Conservation (phyloP, 2,113 vertebrate genomes). For the Raja brachyura region DNA sequence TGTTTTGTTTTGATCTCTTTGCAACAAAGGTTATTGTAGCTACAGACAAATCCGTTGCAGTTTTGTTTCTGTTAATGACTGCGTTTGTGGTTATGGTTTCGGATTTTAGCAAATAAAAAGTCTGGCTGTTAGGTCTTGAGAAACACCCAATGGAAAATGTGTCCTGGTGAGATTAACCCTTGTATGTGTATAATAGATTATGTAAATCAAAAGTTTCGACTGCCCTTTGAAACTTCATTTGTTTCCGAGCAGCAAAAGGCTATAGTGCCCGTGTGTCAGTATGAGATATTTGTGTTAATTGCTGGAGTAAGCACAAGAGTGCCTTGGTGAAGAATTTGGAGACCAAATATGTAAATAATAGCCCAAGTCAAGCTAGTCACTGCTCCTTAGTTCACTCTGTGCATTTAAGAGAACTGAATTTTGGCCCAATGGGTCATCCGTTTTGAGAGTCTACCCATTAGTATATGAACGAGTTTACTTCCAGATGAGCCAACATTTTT, state of each 20-base stretch:
- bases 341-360: not conserved
- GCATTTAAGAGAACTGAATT: not conserved
- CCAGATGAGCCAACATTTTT: too few species aligned
- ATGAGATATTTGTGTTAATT: not conserved
- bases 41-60: not conserved
- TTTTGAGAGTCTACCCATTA: not conserved
- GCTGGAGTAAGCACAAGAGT: not conserved
- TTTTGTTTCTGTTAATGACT: not conserved
- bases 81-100: not conserved
- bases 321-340: not conserved
- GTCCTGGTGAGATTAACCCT: not conserved
- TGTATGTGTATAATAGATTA: not conserved
- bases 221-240: not conserved
- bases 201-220: not conserved
- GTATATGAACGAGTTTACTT: not conserved
- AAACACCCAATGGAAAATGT: not conserved
- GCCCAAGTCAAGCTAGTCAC: not conserved
- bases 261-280: not conserved
- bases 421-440: not conserved
- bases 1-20: conserved; percentile 33
- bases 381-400: too few species aligned
- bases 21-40: not conserved
- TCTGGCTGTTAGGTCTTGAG: not conserved
- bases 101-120: not conserved
- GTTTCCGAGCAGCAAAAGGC: not conserved